Evolutionary conservation across 2,888 invertebrate genomes (phyloP).

Genomic region (Leptopilina drosophilae): DNA sequence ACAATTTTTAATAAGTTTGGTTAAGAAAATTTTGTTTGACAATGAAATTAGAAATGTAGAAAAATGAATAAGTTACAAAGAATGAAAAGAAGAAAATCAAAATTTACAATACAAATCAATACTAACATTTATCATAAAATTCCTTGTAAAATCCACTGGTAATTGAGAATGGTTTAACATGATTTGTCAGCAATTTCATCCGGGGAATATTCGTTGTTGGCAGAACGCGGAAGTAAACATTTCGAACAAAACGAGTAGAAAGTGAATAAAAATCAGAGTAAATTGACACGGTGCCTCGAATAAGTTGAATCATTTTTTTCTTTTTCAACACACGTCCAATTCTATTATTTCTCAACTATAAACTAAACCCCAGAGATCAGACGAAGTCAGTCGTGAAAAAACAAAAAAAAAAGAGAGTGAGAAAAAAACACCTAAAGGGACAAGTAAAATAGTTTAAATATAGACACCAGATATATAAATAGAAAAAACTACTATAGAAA

Average conservation of each 20-base stretch:
- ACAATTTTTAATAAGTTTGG: no score
- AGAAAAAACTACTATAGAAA: neutral
- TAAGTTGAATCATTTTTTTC: constrained; percentile 24
- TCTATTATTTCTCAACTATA: constrained; percentile 18
- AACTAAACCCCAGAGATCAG: constrained; percentile 1
- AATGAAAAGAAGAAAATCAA: neutral
- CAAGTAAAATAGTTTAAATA: constrained; percentile 1
- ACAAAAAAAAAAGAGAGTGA: neutral
- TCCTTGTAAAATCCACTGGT: constrained; percentile 11
- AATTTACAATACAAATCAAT: neutral
- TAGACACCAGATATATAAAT: neutral
- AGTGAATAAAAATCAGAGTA: constrained; percentile 22
- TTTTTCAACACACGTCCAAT: neutral
- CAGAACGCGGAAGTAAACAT: constrained; percentile 26
- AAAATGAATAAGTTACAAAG: neutral
- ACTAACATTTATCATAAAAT: constrained; percentile 10
- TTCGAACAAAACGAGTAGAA: constrained; percentile 26
- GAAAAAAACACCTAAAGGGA: neutral
- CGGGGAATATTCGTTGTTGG: neutral
- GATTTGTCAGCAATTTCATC: constrained; percentile 9
- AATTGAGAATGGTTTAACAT: constrained; percentile 31
- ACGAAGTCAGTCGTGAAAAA: constrained; percentile 9
- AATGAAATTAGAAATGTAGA: no score
- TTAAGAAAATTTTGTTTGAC: no score
- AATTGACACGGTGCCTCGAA: constrained; percentile 22